Evolutionary conservation across 2,888 invertebrate species (phyloP).

Genomic region (Xylocampa areola): DNA sequence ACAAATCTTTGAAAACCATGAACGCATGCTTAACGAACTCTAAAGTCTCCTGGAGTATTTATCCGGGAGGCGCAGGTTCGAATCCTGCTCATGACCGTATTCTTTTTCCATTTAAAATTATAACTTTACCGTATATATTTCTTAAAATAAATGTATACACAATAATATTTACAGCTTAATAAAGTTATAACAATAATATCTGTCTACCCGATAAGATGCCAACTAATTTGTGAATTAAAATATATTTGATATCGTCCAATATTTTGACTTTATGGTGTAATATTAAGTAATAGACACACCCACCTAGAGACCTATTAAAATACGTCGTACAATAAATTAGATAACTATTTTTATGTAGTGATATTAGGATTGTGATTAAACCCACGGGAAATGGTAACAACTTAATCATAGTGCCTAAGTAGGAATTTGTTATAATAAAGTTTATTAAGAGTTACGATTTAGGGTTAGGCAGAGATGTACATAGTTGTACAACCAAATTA

Average conservation of each 20-base stretch:
- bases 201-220: slow-evolving; percentile 38
- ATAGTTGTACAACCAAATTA: too few species aligned
- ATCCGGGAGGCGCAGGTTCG: too few species aligned
- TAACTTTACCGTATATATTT: too few species aligned
- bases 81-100: too few species aligned
- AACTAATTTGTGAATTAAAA: slow-evolving; percentile 55
- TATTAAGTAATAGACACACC: slow-evolving; percentile 44
- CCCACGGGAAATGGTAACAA: not conserved
- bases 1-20: too few species aligned
- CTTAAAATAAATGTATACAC: slow-evolving; percentile 43
- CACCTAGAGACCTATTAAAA: slow-evolving; percentile 32
- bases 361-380: not conserved
- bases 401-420: not conserved
- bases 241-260: slow-evolving; percentile 45
- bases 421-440: too few species aligned
- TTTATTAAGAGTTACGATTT: too few species aligned
- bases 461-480: too few species aligned
- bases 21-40: too few species aligned
- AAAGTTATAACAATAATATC: slow-evolving; percentile 42
- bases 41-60: too few species aligned
- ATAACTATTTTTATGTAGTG: slow-evolving; percentile 31
- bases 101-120: too few species aligned
- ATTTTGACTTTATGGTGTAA: slow-evolving; percentile 40
- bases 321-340: slow-evolving; percentile 32
- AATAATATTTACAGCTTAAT: slow-evolving; percentile 48